These are phyloP conservation scores for Plodia interpunctella DNA, from an alignment of 1,140 invertebrate species.

Conservation along the genomic window DNA sequence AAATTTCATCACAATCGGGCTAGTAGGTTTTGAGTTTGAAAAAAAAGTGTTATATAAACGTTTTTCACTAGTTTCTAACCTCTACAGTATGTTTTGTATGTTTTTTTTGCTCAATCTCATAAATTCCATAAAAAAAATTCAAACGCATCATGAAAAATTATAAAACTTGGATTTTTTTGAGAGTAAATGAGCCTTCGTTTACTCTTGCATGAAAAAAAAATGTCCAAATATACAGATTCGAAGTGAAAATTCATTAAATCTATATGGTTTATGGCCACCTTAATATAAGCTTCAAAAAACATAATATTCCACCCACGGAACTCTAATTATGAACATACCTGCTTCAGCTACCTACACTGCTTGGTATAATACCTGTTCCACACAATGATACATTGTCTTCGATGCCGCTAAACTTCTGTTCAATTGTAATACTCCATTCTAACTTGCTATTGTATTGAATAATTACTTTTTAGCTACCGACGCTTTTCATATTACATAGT, in stretches of 20 bases:
- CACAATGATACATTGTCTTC: slow-evolving; percentile 60
- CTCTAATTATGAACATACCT: slow-evolving; percentile 53
- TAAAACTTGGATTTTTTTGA: too few relatives aligned
- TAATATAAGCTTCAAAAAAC: slow-evolving; percentile 22
- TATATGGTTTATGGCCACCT: not conserved
- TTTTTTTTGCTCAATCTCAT: too few relatives aligned
- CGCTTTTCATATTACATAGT: not conserved
- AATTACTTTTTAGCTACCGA: slow-evolving; percentile 22
- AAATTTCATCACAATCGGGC: too few relatives aligned
- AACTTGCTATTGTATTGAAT: slow-evolving; percentile 19
- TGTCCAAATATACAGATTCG: not conserved
- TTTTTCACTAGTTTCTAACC: too few relatives aligned
- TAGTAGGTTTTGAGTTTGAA: too few relatives aligned
- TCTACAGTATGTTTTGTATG: too few relatives aligned
- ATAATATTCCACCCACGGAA: slow-evolving; percentile 45
- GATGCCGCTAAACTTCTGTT: slow-evolving; percentile 46
- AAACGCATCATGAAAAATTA: too few relatives aligned
- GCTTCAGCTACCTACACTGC: slow-evolving; percentile 38
- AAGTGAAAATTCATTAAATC: not conserved
- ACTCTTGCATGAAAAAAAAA: not conserved
- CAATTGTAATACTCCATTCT: slow-evolving; percentile 37
- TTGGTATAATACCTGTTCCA: slow-evolving; percentile 37
- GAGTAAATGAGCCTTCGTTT: too few relatives aligned
- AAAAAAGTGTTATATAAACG: too few relatives aligned
- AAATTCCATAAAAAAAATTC: too few relatives aligned